Evolutionary conservation across 2,113 vertebrate species (phyloP).

Genomic region (Nasalis larvatus): DNA sequence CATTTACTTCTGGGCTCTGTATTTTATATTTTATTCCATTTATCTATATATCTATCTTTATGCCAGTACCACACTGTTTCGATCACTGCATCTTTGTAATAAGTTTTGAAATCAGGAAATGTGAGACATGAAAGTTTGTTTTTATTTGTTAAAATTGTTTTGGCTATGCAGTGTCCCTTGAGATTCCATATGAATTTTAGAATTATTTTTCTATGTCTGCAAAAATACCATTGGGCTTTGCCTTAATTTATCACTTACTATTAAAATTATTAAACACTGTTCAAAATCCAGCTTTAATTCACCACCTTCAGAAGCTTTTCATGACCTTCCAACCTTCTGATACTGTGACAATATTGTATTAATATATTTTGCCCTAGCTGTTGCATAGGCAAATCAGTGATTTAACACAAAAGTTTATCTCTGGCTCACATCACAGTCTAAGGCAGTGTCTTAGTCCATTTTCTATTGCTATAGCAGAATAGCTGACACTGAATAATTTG

Average conservation of each 20-base stretch:
- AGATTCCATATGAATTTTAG: background rate
- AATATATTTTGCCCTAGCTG: background rate
- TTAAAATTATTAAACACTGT: background rate
- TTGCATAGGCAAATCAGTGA: background rate
- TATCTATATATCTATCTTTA: background rate
- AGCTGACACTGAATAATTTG: background rate
- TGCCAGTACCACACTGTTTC: background rate
- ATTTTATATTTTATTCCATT: background rate
- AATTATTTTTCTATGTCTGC: background rate
- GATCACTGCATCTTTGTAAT: background rate
- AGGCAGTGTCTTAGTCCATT: background rate
- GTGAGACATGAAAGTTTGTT: background rate
- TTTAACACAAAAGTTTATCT: background rate
- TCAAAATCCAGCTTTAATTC: background rate
- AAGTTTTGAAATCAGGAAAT: conserved; percentile 10
- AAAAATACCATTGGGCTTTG: background rate
- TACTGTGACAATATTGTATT: background rate
- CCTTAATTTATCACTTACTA: background rate
- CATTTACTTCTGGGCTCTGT: background rate
- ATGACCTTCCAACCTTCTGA: background rate
- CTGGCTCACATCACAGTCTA: background rate
- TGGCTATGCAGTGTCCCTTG: background rate
- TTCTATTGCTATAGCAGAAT: background rate
- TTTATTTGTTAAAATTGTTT: background rate
- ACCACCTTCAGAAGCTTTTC: background rate